Base-by-base conservation (phyloP, 1,140 invertebrate species). In the Meloidogyne chitwoodi region DNA sequence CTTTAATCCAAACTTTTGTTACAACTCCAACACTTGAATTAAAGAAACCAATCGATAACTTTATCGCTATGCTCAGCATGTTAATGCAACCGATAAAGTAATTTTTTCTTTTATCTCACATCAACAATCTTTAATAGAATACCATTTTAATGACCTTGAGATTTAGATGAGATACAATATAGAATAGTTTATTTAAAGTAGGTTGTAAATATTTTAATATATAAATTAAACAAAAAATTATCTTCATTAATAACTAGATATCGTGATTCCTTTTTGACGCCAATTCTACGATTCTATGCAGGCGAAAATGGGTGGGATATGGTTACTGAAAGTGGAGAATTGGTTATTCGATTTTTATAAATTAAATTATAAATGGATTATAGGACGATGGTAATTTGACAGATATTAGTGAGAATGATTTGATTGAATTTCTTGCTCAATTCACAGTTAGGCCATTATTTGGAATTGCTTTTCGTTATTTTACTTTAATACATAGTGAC, bases 1-100 rank as follows among this genome's bases (percentile, higher is more conserved):
- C 72, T 16, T 66, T 81, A 11, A 34, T 81, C 63, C 80, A 81
- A 83, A 82, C 80, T 8, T 83, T 83, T 22, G 65, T 81, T 29
- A 61, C 72, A 19, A 64, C 76, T 12, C 80, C 80, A 22, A 67
- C 69, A 26, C 65, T 81, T 77, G 80, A 81, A 26, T 38, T 34
- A 72, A 31, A 27, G 22, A 44, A 19, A 27, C n/a, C 80, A 16
- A 81, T 81, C 19, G 44, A 81, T 31, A 75, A 24, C 14, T 81
- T 81, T 77, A 44, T 81, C 4, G 80, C 80, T 26, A 29, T 81
- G 31, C 68, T 81, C 6, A 76, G 14, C 12, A 56, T 74, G 26
- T 38, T 80, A 19, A 62, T 80, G 74, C 22, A 63, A 16, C 74
- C 74, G 26, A 69, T 80, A 16, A 71, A 48, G 75, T 77, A 74